These are phyloP conservation scores for Corythoichthys haematopterus DNA, from an alignment of 2,113 vertebrate species.

Conservation along the genomic window DNA sequence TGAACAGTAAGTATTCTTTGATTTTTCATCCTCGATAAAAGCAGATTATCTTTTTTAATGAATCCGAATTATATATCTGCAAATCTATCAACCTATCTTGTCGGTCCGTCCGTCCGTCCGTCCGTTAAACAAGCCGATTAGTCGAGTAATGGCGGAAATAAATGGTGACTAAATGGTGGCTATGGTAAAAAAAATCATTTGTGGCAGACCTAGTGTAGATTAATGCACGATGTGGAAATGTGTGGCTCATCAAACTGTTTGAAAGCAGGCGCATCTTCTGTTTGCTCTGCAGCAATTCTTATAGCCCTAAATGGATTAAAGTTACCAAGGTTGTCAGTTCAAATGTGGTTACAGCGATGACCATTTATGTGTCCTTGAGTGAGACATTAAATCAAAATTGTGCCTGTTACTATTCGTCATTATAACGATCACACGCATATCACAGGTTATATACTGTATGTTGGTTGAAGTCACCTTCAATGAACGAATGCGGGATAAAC, in stretches of 20 bases:
- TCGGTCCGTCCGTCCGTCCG: no score
- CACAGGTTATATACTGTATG: constrained; percentile 34
- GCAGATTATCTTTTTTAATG: no score
- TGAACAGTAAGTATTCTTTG: no score
- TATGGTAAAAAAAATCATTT: no score
- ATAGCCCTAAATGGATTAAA: constrained; percentile 63
- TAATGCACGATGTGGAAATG: constrained; percentile 39
- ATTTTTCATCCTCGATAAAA: no score
- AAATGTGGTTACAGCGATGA: constrained; percentile 39
- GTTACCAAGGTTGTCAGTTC: constrained; percentile 57
- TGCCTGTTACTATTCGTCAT: constrained; percentile 63
- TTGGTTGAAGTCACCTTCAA: constrained; percentile 41
- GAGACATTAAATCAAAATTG: constrained; percentile 57
- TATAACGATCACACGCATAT: constrained; percentile 50
- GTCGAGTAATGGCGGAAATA: no score
- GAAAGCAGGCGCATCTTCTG: constrained; percentile 53
- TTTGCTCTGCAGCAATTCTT: constrained; percentile 49
- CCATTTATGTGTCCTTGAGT: constrained; percentile 61
- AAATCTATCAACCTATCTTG: no score
- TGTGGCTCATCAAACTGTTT: constrained; percentile 43
- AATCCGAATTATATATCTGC: no score
- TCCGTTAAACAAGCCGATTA: no score
- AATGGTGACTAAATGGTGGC: no score
- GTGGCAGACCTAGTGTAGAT: constrained; percentile 15
- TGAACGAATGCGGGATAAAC: constrained; percentile 45